phyloP scores from a whole-genome alignment of 1,140 invertebrate genomes.

The Drosophila tropicalis region DNA sequence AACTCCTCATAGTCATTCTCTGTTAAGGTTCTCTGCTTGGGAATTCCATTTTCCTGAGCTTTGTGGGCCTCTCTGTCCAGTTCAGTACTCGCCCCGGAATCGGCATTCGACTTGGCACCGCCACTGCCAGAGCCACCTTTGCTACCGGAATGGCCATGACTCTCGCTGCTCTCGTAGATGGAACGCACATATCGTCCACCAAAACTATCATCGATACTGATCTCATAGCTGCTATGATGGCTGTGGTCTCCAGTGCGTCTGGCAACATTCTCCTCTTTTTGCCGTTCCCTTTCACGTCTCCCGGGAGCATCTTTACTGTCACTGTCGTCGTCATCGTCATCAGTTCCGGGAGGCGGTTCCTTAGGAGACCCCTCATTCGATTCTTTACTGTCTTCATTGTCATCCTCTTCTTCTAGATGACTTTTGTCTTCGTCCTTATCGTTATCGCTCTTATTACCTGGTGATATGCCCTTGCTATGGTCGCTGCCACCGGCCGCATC shows the following conservation, averaged over 20 bases:
- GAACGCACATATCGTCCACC: constrained; percentile 64
- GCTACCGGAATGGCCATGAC: constrained; percentile 59
- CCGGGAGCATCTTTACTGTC: constrained; percentile 47
- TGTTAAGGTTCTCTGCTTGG: background rate
- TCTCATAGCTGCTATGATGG: constrained; percentile 72
- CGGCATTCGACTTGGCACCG: background rate
- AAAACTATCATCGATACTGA: constrained; percentile 73
- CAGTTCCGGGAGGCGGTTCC: background rate
- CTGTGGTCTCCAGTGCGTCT: constrained; percentile 33
- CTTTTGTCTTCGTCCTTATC: background rate
- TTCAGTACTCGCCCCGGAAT: background rate
- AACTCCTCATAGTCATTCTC: constrained; percentile 56
- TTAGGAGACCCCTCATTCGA: background rate
- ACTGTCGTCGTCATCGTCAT: constrained; percentile 58
- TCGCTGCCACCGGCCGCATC: background rate
- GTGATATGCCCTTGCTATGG: background rate
- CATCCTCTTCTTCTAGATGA: background rate
- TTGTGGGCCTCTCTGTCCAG: background rate
- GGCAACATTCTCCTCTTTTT: background rate
- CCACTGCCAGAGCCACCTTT: constrained; percentile 24
- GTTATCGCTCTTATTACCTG: background rate
- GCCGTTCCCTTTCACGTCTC: background rate
- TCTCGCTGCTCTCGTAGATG: constrained; percentile 70
- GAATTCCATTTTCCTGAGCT: background rate
- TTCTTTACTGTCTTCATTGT: background rate